Base-by-base conservation (phyloP, 92 coral and sea anemone species). In the Porites rus region DNA sequence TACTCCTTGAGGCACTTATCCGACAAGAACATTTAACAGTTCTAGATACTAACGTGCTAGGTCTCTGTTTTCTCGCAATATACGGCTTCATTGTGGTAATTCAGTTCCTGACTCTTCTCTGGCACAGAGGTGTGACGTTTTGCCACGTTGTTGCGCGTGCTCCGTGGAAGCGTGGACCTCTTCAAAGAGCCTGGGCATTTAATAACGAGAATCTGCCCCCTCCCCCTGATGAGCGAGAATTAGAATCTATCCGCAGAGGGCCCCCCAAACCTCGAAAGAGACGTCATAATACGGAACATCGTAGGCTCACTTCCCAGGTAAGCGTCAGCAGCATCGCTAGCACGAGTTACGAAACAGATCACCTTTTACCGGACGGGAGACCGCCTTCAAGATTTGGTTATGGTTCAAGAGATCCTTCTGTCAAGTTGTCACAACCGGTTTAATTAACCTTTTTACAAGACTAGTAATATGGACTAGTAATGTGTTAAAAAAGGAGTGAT, bases 111-210 rank as follows among this genome's bases (percentile, higher is more conserved):
- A 83, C 99, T 16, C 87, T 97, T 62, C 78, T 97, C 9, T 97
- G 98, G 96, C 98, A 97, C 87, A 93, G 99, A 18, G 74, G 88
- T 28, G 80, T 87, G 69, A 97, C 99, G 17, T 46, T 86, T 54
- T 86, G 87, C 75, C 99, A 97, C 89, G 72, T 97, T 88, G 53
- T 97, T 19, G 99, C 99, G 38, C 98, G 99, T 31, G 98, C 99
- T 38, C 98, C 99, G 20, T 97, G 96, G 98, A 92, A 75, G 60
- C 93, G 96, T 58, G 98, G 98, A 11, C 92, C 86, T n/a, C 18
- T 82, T 52, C 91, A 89, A 21, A 87, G 87, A 88, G 83, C 76
- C 31, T 97, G 93, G 94, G 86, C 99, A 1, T 97, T 97, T 75
- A 80, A 86, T 53, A 92, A 97, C 54, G 82, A 64, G 3, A 88